Base-by-base conservation (phyloP, 2,113 vertebrate genomes). In the Benitochromis conjunctus region DNA sequence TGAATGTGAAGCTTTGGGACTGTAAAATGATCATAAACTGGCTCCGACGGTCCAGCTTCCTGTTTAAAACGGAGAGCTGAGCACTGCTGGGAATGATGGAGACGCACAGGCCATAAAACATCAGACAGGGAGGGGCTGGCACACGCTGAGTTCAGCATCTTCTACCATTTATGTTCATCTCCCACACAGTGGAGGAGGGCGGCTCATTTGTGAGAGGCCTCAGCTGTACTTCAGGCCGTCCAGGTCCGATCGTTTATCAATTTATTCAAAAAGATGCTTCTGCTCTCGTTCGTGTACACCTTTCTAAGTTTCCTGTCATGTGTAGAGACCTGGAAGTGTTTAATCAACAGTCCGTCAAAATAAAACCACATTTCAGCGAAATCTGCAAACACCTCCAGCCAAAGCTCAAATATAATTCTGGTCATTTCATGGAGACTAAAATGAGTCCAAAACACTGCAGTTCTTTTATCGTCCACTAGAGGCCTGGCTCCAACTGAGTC, bases 131-230 rank as follows among this genome's bases (percentile, higher is more conserved):
- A 55, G 88, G 56, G 81, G 81, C 55, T 11, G 43, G 6, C 3
- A 12, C 71, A 53, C 82, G 86, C 91, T 91, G 89, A 92, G 83
- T 85, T 91, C 91, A 92, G 87, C 91, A 81, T 55, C 60, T 86
- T 21, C 29, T 46, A 54, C 36, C 87, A 38, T 62, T 81, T 24
- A 46, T 60, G 56, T n/a, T 43, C 53, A 5, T 62, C 26, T 82
- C 58, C 57, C 43, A 18, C 66, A 29, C 12, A 24, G 54, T 16
- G 83, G 60, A 83, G 84, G 80, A 58, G 43, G 62, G 53, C 4
- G 16, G 69, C 16, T 76, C 0, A 2, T 76, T 51, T 51, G 69
- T 76, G 43, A 31, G 81, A 53, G 56, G 69, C 29, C 34, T 69
- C 58, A 57, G 77, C 54, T 55, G 76, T n/a, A 54, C 74, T 21